phyloP scores from a whole-genome alignment of 64 coral and sea anemone species.

The Actinia equina region DNA sequence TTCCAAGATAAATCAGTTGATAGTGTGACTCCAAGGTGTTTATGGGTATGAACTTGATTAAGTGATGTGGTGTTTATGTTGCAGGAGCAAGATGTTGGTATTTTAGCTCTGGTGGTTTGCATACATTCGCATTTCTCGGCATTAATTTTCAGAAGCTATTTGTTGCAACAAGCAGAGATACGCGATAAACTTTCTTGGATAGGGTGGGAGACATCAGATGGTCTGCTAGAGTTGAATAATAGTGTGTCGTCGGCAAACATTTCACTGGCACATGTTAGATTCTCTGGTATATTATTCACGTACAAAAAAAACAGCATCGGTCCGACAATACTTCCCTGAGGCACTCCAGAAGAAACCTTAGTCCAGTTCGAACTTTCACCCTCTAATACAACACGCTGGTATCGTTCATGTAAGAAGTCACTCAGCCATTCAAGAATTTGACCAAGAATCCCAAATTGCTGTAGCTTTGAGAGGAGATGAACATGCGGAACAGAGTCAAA shows the following conservation, averaged over 20 bases:
- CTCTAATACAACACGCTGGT: no score
- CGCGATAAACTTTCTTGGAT: conserved; percentile 23
- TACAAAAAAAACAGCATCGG: no score
- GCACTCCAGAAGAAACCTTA: no score
- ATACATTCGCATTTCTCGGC: not conserved
- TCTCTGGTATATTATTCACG: no score
- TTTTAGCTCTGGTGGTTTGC: not conserved
- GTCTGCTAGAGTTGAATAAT: not conserved
- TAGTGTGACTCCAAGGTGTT: not conserved
- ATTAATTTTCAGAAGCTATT: conserved; percentile 32
- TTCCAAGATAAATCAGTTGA: conserved; percentile 8
- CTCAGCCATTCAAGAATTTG: no score
- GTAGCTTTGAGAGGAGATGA: no score
- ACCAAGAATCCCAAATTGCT: no score
- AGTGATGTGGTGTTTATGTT: no score
- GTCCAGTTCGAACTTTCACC: no score
- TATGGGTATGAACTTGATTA: not conserved
- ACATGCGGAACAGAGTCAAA: no score
- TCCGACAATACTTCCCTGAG: no score
- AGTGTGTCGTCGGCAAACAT: not conserved
- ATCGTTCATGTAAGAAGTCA: no score
- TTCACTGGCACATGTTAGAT: not conserved
- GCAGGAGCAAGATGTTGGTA: not conserved
- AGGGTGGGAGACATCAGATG: not conserved
- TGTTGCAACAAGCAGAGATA: not conserved